These are phyloP conservation scores for Panthera leo DNA, from an alignment of 2,113 vertebrate genomes.

Conservation along the genomic window DNA sequence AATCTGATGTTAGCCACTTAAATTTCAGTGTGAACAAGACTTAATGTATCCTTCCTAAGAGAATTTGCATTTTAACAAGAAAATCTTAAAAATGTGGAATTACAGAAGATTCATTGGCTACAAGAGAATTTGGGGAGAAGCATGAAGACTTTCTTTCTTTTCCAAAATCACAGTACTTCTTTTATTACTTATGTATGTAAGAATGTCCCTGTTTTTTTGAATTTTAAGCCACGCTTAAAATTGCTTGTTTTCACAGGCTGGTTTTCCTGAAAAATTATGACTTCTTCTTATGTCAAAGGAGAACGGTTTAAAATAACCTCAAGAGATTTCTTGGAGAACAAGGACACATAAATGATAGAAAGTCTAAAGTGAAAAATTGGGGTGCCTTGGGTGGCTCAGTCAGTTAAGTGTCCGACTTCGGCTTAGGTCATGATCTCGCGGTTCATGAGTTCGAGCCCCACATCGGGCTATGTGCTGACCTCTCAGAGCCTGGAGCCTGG, in stretches of 20 bases:
- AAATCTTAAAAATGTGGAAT: not conserved
- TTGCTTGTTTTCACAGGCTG: not conserved
- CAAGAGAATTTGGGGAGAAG: not conserved
- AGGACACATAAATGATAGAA: not conserved
- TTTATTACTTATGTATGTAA: not conserved
- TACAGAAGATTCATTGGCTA: not conserved
- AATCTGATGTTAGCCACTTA: not conserved
- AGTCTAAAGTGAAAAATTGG: not conserved
- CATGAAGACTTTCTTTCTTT: not conserved
- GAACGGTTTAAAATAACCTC: constrained; percentile 1
- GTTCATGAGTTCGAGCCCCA: too few species aligned
- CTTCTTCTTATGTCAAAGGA: not conserved
- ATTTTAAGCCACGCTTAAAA: constrained; percentile 19
- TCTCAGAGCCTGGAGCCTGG: too few species aligned
- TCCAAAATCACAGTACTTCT: not conserved
- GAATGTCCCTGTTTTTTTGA: not conserved
- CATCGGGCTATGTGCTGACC: too few species aligned
- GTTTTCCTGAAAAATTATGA: constrained; percentile 14
- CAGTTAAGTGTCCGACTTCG: too few species aligned
- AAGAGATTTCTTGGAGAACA: not conserved
- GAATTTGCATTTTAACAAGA: constrained; percentile 55
- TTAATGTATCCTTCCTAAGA: constrained; percentile 13
- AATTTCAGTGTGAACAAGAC: constrained; percentile 41
- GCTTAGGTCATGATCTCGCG: too few species aligned
- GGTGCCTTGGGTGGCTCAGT: too few species aligned